Base-by-base conservation (phyloP, 2,797 vertebrate species). In the Neoniphon sammara region DNA sequence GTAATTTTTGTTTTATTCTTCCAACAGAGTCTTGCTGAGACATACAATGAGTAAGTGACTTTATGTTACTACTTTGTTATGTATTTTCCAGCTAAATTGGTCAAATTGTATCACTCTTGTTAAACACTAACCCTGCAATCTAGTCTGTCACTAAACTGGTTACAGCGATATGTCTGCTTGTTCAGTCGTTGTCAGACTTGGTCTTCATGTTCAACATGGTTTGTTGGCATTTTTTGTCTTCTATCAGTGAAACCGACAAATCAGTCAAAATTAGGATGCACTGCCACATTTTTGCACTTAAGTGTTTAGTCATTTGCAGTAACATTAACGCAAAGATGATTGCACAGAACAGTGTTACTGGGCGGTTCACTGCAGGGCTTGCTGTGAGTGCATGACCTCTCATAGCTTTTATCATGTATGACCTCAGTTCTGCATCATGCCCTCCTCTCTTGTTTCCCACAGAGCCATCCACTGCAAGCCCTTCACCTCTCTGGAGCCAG, bases 1-100 rank as follows among this genome's bases (percentile, higher is more conserved):
- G 11, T 63, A 27, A 64, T 62, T 0, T 47, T 0, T 47, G 0
- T n/a, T 47, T 57, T 42, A 20, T 60, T 52, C 7, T 27, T 59
- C 12, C 46, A 70, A 71, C 84, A 93, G 92, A 91, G 87, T 58
- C 85, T 93, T 59, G 68, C 83, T 17, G 67, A 90, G 58, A 85
- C 87, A 0, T 91, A 78, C 61, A 79, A 88, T 4, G 84, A 91
- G 92, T 93, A 89, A 91, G 92, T 89, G 50, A 20, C 30, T 50
- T 20, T 11, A 20, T 20, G 7, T 50, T 25, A 54, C 23, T 25
- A 23, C 10, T 25, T 1, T 27, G 25, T 27, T 27, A 50, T 1
- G 1, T 2, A 49, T n/a, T 49, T 8, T 7, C 6, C 47, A 49
- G 47, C 9, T 25, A 53, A 23, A 44, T 44, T 44, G 42, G 52